Base-by-base conservation (phyloP, 2,113 vertebrate species). In the Engystomops pustulosus region DNA sequence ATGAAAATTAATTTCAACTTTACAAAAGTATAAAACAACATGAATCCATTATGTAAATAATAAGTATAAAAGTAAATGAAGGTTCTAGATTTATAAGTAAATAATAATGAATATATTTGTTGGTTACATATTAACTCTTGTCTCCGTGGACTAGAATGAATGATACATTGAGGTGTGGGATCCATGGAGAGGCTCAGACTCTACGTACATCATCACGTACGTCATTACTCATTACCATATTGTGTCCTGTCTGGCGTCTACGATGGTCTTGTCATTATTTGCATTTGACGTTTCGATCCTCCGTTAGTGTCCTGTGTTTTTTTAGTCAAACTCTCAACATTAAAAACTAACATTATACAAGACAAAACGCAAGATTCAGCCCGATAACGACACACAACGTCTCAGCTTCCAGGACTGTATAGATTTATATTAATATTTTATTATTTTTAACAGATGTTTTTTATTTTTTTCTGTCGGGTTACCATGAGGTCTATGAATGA, bases 281-380 rank as follows among this genome's bases (percentile, higher is more conserved):
- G 90, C 89, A 90, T 90, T 93, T 89, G 89, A 87, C 90, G 91
- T 89, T 87, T 85, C 30, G 88, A 90, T 90, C 90, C 92, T 90
- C 88, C 86, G 88, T 90, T 90, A 90, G 90, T 90, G 91, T 87
- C 85, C 89, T 44, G 17, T 86, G 89, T 88, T 87, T 85, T 89
- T 90, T 89, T 90, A 0, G 51, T 79, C 0, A 36, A 8, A 84
- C 85, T 86, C 6, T 30, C 30, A 20, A 67, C 20, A 36, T 67
- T 15, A 67, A 36, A 67, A 88, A 85, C 85, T 72, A 80, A 85
- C 81, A 81, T 81, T 81, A n/a, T n/a, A n/a, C n/a, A 81, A n/a
- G 27, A 25, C 30, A 81, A 53, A 41, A 55, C n/a, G 25, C 38
- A 58, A 23, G 67, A 41, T 20, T 23, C 47, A 27, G 34, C 20